A percentile compares a stretch with the other conserved stretches of the same genome.
phyloP scores from a whole-genome alignment of 2,113 vertebrate genomes.

The Sakesphorus luctuosus region DNA sequence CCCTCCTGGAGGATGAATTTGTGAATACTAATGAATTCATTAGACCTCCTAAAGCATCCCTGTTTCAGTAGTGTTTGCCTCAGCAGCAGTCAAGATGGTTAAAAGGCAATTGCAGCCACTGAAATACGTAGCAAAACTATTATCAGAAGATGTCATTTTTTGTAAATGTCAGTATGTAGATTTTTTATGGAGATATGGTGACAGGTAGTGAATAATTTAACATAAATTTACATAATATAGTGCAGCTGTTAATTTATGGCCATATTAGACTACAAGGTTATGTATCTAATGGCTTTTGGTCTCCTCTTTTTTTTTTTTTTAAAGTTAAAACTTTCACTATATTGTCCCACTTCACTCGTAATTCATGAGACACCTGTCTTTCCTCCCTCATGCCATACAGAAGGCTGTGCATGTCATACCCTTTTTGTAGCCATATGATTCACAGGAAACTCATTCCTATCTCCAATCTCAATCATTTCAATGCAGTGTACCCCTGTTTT shows the following conservation, averaged over 20 bases:
- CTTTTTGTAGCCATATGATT: slow-evolving; percentile 11
- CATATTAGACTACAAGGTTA: slow-evolving; percentile 74
- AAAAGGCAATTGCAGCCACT: slow-evolving; percentile 52
- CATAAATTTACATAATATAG: slow-evolving; percentile 83
- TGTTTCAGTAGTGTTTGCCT: slow-evolving; percentile 56
- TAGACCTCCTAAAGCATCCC: slow-evolving; percentile 38
- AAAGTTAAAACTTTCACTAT: slow-evolving; percentile 62
- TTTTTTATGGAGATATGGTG: slow-evolving; percentile 77
- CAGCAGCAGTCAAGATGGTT: slow-evolving; percentile 59
- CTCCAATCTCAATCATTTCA: neutral
- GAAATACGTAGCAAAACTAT: slow-evolving; percentile 65
- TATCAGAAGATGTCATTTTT: slow-evolving; percentile 77
- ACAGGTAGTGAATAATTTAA: slow-evolving; percentile 79
- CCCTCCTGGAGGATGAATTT: slow-evolving; percentile 14
- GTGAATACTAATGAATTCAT: slow-evolving; percentile 64
- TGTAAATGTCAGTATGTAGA: slow-evolving; percentile 76
- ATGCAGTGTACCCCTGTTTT: neutral
- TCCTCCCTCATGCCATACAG: neutral
- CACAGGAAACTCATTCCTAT: neutral
- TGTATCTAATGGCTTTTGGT: slow-evolving; percentile 70
- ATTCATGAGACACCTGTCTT: slow-evolving; percentile 53
- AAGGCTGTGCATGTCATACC: neutral
- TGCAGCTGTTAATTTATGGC: slow-evolving; percentile 80
- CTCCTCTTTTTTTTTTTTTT: slow-evolving; percentile 11
- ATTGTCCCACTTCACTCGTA: slow-evolving; percentile 61